A percentile compares a stretch with the other conserved stretches of the same genome.
These are phyloP conservation scores for Subanguina moxae DNA, from an alignment of 1,140 invertebrate genomes.

Conservation along the genomic window DNA sequence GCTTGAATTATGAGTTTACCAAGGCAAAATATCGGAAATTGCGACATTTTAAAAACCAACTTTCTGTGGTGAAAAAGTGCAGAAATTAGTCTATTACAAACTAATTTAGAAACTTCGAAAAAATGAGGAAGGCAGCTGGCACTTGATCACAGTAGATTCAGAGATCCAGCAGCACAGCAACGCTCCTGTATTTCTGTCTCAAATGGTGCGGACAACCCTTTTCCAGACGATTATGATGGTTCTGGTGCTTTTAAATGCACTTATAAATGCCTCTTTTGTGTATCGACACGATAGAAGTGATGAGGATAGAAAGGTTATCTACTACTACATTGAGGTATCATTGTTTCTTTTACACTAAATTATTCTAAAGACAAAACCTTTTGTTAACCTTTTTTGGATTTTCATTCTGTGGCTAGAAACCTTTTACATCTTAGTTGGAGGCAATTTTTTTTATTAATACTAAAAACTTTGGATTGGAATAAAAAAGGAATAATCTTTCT, in stretches of 20 bases:
- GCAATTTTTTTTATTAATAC: neutral
- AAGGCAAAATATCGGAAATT: too few species aligned
- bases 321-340: slow-evolving; percentile 84
- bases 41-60: too few species aligned
- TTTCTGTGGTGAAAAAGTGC: too few species aligned
- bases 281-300: slow-evolving; percentile 83
- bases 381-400: too few species aligned
- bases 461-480: too few species aligned
- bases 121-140: slow-evolving; percentile 58
- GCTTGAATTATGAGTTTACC: too few species aligned
- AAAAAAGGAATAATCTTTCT: too few species aligned
- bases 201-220: slow-evolving; percentile 35
- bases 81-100: too few species aligned
- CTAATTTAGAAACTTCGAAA: slow-evolving; percentile 70
- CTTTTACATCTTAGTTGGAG: slow-evolving; percentile 7
- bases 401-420: slow-evolving; percentile 11
- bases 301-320: slow-evolving; percentile 72
- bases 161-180: slow-evolving; percentile 71
- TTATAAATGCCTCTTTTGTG: slow-evolving; percentile 87
- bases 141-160: slow-evolving; percentile 64
- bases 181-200: slow-evolving; percentile 77
- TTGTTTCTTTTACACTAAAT: slow-evolving; percentile 1
- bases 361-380: too few species aligned
- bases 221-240: slow-evolving; percentile 45
- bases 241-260: slow-evolving; percentile 75